These are phyloP conservation scores for Noctua fimbriata DNA, from an alignment of 2,888 invertebrate genomes.

Conservation along the genomic window DNA sequence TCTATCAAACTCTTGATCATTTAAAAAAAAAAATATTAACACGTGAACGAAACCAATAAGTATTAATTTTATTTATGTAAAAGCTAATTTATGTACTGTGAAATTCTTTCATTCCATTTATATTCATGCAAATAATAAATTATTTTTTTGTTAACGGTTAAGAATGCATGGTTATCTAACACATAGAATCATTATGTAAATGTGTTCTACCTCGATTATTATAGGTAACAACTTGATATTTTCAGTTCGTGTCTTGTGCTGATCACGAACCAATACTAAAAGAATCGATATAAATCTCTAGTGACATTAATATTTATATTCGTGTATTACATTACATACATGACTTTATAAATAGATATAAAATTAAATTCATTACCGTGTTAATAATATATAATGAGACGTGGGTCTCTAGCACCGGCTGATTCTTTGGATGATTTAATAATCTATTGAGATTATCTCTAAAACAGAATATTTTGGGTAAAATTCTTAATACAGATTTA, in stretches of 20 bases:
- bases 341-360: slow-evolving; percentile 7
- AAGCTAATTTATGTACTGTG: slow-evolving; percentile 63
- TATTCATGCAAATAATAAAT: slow-evolving; percentile 53
- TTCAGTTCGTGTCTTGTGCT: slow-evolving; percentile 38
- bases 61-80: slow-evolving; percentile 44
- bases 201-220: slow-evolving; percentile 26
- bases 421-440: background rate
- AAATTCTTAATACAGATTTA: slow-evolving; percentile 15
- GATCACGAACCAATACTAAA: slow-evolving; percentile 53
- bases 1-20: slow-evolving; percentile 13
- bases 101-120: slow-evolving; percentile 58
- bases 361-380: slow-evolving; percentile 17
- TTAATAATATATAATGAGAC: slow-evolving; percentile 7
- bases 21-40: slow-evolving; percentile 32
- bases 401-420: slow-evolving; percentile 8
- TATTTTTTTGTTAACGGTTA: slow-evolving; percentile 31
- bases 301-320: slow-evolving; percentile 37
- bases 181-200: slow-evolving; percentile 55
- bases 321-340: slow-evolving; percentile 26
- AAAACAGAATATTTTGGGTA: slow-evolving; percentile 28
- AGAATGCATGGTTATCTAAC: slow-evolving; percentile 57
- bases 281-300: slow-evolving; percentile 49
- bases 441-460: slow-evolving; percentile 35
- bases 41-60: slow-evolving; percentile 34
- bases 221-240: slow-evolving; percentile 29